Evolutionary conservation across 2,113 vertebrate species (phyloP), one percentile per base, ranked within the genome.

Genomic region (Leptodactylus fuscus): DNA sequence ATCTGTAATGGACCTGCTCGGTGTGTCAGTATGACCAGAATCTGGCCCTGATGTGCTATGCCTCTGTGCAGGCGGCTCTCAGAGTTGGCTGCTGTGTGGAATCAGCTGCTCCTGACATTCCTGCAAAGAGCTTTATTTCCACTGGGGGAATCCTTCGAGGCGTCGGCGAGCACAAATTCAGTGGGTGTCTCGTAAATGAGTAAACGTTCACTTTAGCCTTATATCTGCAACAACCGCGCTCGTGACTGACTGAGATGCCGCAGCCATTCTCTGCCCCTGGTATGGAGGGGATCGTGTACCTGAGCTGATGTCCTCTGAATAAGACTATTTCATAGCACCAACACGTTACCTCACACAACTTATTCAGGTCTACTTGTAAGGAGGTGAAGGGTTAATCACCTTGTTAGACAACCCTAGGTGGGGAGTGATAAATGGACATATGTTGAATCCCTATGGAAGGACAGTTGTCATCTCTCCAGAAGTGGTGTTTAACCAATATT

Each of bases 1-100:
- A 65, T 83, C 82, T 65, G 71, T 62, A 83, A 83, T 76, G 41
- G 71, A 83, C 70, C 38, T 36, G 51, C 24, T 22, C n/a, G 44
- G 20, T n/a, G 71, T 46, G 53, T 75, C 49, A 62, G 53, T 75
- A 44, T 38, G 53, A 58, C 82, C 55, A n/a, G 82, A 4, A 76
- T 27, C 53, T 34, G 53, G 77, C 48, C 51, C 7, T 6, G 34
- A 41, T 76, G 41, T 34, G 24, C 5, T 34, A 15, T 32, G 69
- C 0, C 15, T 0, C 11, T 13, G 27, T 9, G 36, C 13, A 38
- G 51, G 48, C 51, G 36, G 46, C 22, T 29, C 46, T 3, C 6
- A n/a, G 32, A 60, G 24, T 5, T 24, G 58, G n/a, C 79, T 49
- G 41, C 5, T 32, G 65, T 20, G 12, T 7, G 13, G 55, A 22